Evolutionary conservation across 2,113 vertebrate species (phyloP).

Genomic region (Gymnarchus niloticus): DNA sequence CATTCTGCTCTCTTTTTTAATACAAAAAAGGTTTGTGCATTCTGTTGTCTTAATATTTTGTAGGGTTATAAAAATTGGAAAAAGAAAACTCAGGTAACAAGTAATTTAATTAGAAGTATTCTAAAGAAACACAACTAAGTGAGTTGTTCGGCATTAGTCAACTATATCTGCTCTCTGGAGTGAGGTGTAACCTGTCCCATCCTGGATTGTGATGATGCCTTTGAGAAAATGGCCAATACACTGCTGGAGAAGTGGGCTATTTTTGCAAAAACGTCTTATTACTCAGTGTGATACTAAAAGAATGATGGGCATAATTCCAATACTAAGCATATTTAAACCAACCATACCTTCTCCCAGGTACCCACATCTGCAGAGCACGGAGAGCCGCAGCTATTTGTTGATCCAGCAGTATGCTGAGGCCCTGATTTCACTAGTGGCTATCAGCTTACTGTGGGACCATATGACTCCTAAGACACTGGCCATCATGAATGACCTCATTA

Average conservation of each 20-base stretch:
- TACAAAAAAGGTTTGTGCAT: no score
- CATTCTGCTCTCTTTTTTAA: no score
- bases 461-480: constrained; percentile 90
- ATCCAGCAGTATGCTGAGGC: constrained; percentile 97
- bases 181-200: constrained; percentile 94
- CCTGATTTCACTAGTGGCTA: constrained; percentile 87
- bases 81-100: no score
- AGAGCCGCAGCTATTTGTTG: constrained; percentile 93
- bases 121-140: background rate
- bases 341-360: constrained; percentile 62
- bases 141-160: constrained; percentile 75
- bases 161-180: constrained; percentile 88
- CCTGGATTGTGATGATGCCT: constrained; percentile 88
- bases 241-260: constrained; percentile 81
- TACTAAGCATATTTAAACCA: background rate
- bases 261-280: no score
- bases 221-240: constrained; percentile 92
- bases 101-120: no score
- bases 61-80: no score
- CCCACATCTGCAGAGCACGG: constrained; percentile 93
- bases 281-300: background rate
- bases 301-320: no score
- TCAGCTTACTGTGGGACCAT: constrained; percentile 82
- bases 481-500: constrained; percentile 91
- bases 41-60: no score